A percentile compares a stretch with the other conserved stretches of the same genome.
phyloP scores from a whole-genome alignment of 2,797 vertebrate genomes.

The Chiroxiphia lanceolata region DNA sequence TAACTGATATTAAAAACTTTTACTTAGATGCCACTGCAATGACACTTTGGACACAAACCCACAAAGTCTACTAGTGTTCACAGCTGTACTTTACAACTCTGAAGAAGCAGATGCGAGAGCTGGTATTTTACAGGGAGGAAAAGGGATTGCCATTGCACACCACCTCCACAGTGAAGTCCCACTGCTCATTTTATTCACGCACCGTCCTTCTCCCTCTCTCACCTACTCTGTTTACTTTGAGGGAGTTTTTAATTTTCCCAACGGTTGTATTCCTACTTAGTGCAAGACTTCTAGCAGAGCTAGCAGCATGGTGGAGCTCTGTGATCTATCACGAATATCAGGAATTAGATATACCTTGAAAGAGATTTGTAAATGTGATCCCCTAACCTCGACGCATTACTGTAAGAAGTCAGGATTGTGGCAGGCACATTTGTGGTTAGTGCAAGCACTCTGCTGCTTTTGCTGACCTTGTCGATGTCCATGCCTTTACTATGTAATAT shows the following conservation, averaged over 20 bases:
- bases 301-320: neutral
- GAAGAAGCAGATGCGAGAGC: neutral
- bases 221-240: neutral
- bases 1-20: neutral
- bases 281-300: neutral
- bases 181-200: neutral
- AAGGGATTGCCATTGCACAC: neutral
- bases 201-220: neutral
- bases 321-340: neutral
- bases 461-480: neutral
- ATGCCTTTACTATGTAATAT: neutral
- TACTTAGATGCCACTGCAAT: neutral
- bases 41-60: neutral
- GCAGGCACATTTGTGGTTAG: neutral
- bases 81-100: neutral
- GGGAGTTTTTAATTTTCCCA: neutral
- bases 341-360: conserved; percentile 36
- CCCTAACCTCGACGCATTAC: accelerated
- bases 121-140: neutral
- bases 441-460: neutral
- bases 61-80: neutral
- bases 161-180: neutral
- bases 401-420: neutral
- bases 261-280: neutral
- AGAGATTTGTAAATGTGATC: neutral